These are phyloP conservation scores for Tiliacea citrago DNA, from an alignment of 2,888 invertebrate species.

Conservation along the genomic window DNA sequence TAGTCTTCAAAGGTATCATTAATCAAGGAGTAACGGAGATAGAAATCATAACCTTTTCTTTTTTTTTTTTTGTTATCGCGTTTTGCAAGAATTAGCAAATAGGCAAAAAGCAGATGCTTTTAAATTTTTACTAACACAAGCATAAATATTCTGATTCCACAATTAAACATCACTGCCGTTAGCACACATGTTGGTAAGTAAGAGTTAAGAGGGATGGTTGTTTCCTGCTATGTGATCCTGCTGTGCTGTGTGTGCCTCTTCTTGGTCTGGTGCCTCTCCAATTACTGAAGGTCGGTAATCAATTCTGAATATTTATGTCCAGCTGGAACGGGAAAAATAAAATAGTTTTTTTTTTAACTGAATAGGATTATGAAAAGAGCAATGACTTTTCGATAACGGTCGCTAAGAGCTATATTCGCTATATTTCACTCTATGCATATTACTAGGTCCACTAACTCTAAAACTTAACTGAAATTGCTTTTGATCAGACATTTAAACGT, in stretches of 20 bases:
- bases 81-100: not conserved
- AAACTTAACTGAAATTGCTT: not conserved
- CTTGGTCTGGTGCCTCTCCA: not conserved
- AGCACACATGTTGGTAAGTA: not conserved
- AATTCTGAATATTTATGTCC: not conserved
- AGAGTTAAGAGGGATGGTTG: not conserved
- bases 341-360: not conserved
- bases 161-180: not conserved
- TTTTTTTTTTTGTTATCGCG: not conserved
- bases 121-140: not conserved
- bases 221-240: not conserved
- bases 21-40: conserved; percentile 5
- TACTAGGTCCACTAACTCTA: not conserved
- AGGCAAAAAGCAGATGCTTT: not conserved
- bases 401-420: not conserved
- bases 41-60: not conserved
- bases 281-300: not conserved
- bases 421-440: not conserved
- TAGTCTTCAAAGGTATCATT: conserved; percentile 24
- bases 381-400: not conserved
- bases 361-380: not conserved
- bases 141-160: not conserved
- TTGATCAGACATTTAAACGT: not conserved
- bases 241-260: too few relatives aligned
- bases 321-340: not conserved